A percentile compares a stretch with the other conserved stretches of the same genome.
phyloP scores from a whole-genome alignment of 2,797 vertebrate species.

The Leuciscus waleckii region DNA sequence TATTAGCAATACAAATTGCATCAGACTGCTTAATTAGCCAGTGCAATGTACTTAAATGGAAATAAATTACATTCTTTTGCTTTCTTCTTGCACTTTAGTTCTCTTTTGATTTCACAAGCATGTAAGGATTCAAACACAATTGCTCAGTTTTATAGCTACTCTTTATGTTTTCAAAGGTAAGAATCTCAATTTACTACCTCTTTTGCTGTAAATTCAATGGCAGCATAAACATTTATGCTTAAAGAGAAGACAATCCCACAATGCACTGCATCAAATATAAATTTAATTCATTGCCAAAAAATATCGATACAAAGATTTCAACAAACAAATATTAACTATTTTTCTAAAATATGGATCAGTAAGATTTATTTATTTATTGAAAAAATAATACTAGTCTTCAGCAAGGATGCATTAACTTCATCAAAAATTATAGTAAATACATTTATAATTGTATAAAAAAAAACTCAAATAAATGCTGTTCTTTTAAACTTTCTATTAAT shows the following conservation, averaged over 20 bases:
- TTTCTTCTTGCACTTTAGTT: constrained; percentile 13
- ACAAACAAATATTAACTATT: not conserved
- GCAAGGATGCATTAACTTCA: too few relatives aligned
- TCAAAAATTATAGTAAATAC: too few relatives aligned
- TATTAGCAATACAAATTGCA: constrained; percentile 29
- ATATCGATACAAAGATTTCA: not conserved
- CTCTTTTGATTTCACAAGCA: not conserved
- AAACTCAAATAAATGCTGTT: too few relatives aligned
- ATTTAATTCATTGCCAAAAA: not conserved
- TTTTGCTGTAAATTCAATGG: not conserved
- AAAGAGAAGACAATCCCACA: not conserved
- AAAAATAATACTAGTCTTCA: too few relatives aligned
- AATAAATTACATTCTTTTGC: not conserved
- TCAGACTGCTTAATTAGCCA: constrained; percentile 44
- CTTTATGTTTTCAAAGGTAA: not conserved
- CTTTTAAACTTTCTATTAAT: too few relatives aligned
- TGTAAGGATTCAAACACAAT: not conserved
- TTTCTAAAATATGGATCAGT: not conserved
- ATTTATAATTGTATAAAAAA: too few relatives aligned
- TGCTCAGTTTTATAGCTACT: not conserved
- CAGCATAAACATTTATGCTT: not conserved
- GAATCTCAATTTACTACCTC: not conserved
- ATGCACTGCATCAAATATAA: not conserved
- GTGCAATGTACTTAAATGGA: constrained; percentile 8
- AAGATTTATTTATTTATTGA: too few relatives aligned